Evolutionary conservation across 2,797 vertebrate species (phyloP), one percentile per base, ranked within the genome.

Genomic region (Coracias cyanogaster): DNA sequence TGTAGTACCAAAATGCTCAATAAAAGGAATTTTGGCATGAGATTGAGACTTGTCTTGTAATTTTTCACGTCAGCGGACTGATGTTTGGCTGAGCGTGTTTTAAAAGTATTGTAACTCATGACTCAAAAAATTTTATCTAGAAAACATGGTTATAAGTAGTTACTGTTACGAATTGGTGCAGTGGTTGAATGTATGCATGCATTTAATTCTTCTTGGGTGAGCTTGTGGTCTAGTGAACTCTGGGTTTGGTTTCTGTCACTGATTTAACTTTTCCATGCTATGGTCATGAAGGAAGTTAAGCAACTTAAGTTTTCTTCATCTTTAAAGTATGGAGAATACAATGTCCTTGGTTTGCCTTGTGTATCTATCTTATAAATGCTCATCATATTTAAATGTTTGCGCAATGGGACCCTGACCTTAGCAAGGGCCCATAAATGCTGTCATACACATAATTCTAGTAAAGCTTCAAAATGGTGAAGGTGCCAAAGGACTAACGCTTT

Each of bases 321-420:
- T 90, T 89, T 78, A 45, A 91, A 89, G 51, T 52, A 84, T 25
- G 46, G 69, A 72, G 89, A 95, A 87, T 79, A 94, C 46, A 8
- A 80, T 89, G 93, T 92, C 78, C 86, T 96, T 90, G 61, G 57
- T 82, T 67, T 93, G 55, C 86, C 61, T 93, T 70, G 49, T 86
- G 14, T 90, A 77, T 95, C 90, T 92, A 64, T 84, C 67, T 95
- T 87, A 73, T 37, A 90, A 93, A 87, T 74, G 61, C 84, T 89
- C 83, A 83, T 96, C 84, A 80, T 95, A 87, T 82, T 94, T 74
- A 83, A 62, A 93, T 29, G 57, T 91, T 94, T 96, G 90, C 86
- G 85, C 76, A 92, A 71, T 21, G 13, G 64, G 82, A 76, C 90
- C 92, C 74, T 96, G 95, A 95, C 92, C 90, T 92, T 71, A 95